Conservation (phyloP, 2,113 vertebrate species). For the Hylia prasina region DNA sequence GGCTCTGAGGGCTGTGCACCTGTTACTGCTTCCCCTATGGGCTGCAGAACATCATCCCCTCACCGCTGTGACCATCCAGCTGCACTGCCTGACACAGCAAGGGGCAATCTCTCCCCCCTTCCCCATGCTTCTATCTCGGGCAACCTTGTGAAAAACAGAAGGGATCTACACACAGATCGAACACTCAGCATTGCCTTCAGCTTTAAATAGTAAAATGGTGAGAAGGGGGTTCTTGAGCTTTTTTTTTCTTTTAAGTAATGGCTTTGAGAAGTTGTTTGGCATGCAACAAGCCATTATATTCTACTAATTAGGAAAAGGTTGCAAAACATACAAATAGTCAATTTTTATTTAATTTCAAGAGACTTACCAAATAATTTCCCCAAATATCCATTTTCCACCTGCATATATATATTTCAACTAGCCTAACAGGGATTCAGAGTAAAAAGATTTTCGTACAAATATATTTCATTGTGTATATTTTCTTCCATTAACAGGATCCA, state of each 20-base stretch:
- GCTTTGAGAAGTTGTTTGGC: not conserved
- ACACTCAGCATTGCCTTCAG: not conserved
- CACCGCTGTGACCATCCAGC: rapidly evolving
- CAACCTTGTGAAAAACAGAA: not conserved
- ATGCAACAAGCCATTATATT: not conserved
- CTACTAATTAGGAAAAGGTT: slow-evolving; percentile 17
- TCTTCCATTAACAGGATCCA: slow-evolving; percentile 35
- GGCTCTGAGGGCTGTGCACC: not conserved
- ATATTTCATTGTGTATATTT: slow-evolving; percentile 23
- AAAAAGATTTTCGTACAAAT: slow-evolving; percentile 40
- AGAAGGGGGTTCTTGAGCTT: not conserved
- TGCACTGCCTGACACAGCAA: not conserved
- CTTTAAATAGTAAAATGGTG: not conserved
- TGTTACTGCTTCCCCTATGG: rapidly evolving
- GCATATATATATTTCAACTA: slow-evolving; percentile 45
- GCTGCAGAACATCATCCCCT: not conserved
- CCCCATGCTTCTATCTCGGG: rapidly evolving
- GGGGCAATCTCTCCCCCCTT: not conserved
- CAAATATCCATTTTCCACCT: slow-evolving; percentile 2
- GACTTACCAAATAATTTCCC: slow-evolving; percentile 37
- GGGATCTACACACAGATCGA: not conserved
- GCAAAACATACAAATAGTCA: slow-evolving; percentile 39
- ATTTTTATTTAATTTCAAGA: slow-evolving; percentile 41
- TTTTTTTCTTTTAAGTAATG: not conserved
- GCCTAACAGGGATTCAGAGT: slow-evolving; percentile 31